Base-by-base conservation (phyloP, 2,113 vertebrate genomes). In the Laticauda colubrina region DNA sequence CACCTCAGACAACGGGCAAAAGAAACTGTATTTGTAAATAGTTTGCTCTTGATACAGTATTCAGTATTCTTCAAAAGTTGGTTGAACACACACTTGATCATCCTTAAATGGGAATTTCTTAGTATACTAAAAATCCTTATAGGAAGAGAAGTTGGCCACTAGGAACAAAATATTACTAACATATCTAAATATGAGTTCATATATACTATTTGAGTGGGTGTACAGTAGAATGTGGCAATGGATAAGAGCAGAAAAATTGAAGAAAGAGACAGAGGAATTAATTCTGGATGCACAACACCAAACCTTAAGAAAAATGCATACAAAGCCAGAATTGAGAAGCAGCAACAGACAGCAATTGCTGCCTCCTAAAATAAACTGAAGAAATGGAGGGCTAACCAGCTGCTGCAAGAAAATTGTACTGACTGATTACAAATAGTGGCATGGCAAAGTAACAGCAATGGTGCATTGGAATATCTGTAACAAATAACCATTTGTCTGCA, bases 1-100 rank as follows among this genome's bases (percentile, higher is more conserved):
- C 61, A 0, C 2, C 24, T 1, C n/a, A 39, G 69, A 75, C 5
- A 81, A 18, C n/a, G 15, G 39, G 6, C 5, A 3, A 81, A 15
- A 7, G 0, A 0, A 0, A 4, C 11, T 12, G 8, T 34, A 11
- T 87, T 53, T 88, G 18, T 45, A 88, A 54, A 54, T 53, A 18
- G 21, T 69, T 57, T 89, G 24, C 29, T 61, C 45, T 75, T 21
- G 2, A 4, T 15, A 85, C 11, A n/a, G 18, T 85, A 29, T 93
- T 39, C 39, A n/a, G 3, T 21, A 54, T 89, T 92, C 8, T 92
- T 88, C 34, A 56, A 24, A 92, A 56, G 48, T 54, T 43, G 21
- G 6, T 56, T 81, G n/a, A 39, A n/a, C 15, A 11, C 7, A 21
- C n/a, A 34, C 34, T 81, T 43, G 55, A 45, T 23, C 57, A 85